A percentile compares a stretch with the other conserved stretches of the same genome.
These are phyloP conservation scores for Pollenia griseotomentosa DNA, from an alignment of 2,888 invertebrate species.

Conservation along the genomic window DNA sequence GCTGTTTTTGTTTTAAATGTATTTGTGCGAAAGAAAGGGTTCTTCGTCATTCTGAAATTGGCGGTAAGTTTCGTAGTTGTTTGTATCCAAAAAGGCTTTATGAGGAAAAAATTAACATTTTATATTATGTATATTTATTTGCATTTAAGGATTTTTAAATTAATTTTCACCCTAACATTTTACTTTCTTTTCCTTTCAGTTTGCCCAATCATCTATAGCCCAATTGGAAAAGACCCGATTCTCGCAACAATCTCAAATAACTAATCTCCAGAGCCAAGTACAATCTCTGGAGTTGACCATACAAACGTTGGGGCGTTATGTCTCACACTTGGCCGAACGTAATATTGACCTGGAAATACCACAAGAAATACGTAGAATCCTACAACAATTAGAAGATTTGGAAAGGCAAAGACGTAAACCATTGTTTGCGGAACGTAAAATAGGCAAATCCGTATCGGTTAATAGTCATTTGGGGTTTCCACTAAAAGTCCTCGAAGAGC, in stretches of 20 bases:
- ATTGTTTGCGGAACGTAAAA: conserved; percentile 83
- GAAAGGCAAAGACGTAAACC: conserved; percentile 83
- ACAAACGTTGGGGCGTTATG: conserved; percentile 89
- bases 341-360: conserved; percentile 89
- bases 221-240: conserved; percentile 88
- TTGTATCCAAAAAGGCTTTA: no score
- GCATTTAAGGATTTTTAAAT: no score
- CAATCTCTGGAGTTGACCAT: conserved; percentile 91
- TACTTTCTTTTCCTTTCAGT: conserved; percentile 75
- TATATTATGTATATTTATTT: no score
- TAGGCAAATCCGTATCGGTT: conserved; percentile 84
- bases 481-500: conserved; percentile 84
- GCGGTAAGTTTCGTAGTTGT: no score
- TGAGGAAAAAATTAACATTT: no score
- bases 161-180: no score
- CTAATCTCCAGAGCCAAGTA: conserved; percentile 89
- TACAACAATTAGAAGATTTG: conserved; percentile 87
- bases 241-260: conserved; percentile 87
- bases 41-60: no score
- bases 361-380: conserved; percentile 89
- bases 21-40: no score
- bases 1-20: no score
- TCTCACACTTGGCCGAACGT: conserved; percentile 88
- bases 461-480: conserved; percentile 84
- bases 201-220: conserved; percentile 84